phyloP scores from a whole-genome alignment of 2,888 invertebrate genomes.

The Dryobota labecula region DNA sequence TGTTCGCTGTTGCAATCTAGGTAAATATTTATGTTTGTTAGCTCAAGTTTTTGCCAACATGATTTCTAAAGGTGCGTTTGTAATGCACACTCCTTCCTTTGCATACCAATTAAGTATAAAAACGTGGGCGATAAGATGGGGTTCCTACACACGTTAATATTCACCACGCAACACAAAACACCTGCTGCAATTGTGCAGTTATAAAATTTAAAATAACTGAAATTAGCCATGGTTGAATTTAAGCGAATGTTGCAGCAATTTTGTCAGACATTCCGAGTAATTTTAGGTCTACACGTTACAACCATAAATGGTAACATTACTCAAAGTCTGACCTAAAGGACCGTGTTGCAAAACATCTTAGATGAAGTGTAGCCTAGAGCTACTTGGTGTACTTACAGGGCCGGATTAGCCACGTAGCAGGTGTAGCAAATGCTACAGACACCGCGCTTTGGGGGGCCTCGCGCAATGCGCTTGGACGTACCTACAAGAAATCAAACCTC shows the following conservation, averaged over 20 bases:
- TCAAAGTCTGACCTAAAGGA: slow-evolving; percentile 70
- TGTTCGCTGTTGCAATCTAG: slow-evolving; percentile 42
- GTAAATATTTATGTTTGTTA: slow-evolving; percentile 39
- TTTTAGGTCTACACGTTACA: slow-evolving; percentile 68
- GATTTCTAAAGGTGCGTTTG: slow-evolving; percentile 43
- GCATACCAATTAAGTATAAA: slow-evolving; percentile 33
- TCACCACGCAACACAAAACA: slow-evolving; percentile 26
- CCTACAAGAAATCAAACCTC: too few species aligned
- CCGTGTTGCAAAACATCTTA: slow-evolving; percentile 68
- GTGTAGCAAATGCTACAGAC: too few species aligned
- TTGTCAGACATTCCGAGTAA: slow-evolving; percentile 65
- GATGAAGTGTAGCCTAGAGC: slow-evolving; percentile 48
- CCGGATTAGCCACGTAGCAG: too few species aligned
- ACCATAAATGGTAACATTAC: slow-evolving; percentile 68
- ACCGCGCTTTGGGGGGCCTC: too few species aligned
- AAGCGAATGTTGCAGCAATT: slow-evolving; percentile 54
- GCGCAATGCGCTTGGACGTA: too few species aligned
- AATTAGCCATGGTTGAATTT: slow-evolving; percentile 40
- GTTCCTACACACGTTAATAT: slow-evolving; percentile 30
- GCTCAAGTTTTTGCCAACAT: slow-evolving; percentile 46
- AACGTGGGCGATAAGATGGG: slow-evolving; percentile 25
- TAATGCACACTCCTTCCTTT: slow-evolving; percentile 29
- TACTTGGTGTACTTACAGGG: slow-evolving; percentile 18
- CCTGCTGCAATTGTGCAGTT: slow-evolving; percentile 27
- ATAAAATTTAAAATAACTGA: slow-evolving; percentile 21